Evolutionary conservation across 2,888 invertebrate species (phyloP).

Genomic region (Hemaris fuciformis): DNA sequence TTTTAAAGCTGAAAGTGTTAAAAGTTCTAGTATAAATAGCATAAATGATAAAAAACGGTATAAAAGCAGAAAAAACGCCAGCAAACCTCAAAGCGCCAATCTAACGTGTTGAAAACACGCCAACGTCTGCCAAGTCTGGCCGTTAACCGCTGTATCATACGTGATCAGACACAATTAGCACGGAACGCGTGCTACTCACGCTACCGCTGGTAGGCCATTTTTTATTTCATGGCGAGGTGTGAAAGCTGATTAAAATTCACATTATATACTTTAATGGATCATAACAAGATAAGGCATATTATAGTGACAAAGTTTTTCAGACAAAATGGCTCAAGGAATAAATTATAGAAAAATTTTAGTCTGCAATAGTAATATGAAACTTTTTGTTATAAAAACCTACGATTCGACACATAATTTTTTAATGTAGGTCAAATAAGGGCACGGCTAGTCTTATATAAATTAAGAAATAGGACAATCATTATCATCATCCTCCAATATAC

Average conservation of each 20-base stretch:
- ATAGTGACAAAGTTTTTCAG: no score
- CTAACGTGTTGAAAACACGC: conserved; percentile 6
- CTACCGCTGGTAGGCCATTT: neutral
- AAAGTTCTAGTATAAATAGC: neutral
- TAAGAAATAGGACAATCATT: no score
- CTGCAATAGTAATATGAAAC: no score
- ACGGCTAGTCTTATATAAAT: no score
- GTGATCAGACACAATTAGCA: conserved; percentile 3
- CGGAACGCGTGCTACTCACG: neutral
- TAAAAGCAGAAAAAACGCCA: neutral
- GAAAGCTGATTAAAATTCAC: neutral
- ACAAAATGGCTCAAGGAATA: no score
- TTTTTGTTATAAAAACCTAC: no score
- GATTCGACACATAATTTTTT: no score
- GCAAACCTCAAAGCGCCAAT: neutral
- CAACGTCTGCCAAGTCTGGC: conserved; percentile 1
- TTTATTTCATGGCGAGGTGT: neutral
- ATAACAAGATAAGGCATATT: no score
- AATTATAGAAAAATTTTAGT: no score
- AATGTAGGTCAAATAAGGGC: no score
- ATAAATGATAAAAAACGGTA: neutral
- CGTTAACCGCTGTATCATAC: conserved; percentile 2
- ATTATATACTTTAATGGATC: no score
- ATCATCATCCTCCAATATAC: no score
- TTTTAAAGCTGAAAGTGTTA: neutral